Conservation (phyloP, 1,140 invertebrate species). For the Hesperophylax magnus region DNA sequence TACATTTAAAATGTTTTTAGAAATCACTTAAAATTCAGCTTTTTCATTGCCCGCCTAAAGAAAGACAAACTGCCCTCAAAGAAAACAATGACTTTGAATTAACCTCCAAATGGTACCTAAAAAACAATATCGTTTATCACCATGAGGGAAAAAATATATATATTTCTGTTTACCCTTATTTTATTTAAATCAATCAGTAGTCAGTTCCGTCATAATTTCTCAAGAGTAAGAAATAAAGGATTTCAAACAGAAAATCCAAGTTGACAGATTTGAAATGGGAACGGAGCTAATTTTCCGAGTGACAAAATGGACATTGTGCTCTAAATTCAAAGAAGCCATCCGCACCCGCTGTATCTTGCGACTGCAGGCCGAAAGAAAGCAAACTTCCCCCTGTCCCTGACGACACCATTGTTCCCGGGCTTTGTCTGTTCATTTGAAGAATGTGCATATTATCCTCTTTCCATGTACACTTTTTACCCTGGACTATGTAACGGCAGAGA, state of each 20-base stretch:
- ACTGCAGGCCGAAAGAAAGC: constrained; percentile 55
- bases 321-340: constrained; percentile 52
- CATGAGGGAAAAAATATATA: too few relatives aligned
- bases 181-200: too few relatives aligned
- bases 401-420: constrained; percentile 54
- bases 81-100: too few relatives aligned
- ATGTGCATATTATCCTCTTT: constrained; percentile 49
- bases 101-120: too few relatives aligned
- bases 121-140: too few relatives aligned
- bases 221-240: not conserved
- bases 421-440: constrained; percentile 58
- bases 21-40: too few relatives aligned
- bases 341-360: constrained; percentile 44
- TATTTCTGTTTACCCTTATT: too few relatives aligned
- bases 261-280: constrained; percentile 20
- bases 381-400: constrained; percentile 50
- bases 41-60: too few relatives aligned
- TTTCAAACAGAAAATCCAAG: not conserved
- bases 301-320: constrained; percentile 41
- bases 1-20: too few relatives aligned
- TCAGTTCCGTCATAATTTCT: too few relatives aligned
- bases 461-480: not conserved
- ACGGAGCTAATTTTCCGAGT: constrained; percentile 25
- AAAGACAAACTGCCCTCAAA: too few relatives aligned
- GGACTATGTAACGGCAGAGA: too few relatives aligned